Base-by-base conservation (phyloP, 2,113 vertebrate genomes). In the Peucedramus taeniatus region DNA sequence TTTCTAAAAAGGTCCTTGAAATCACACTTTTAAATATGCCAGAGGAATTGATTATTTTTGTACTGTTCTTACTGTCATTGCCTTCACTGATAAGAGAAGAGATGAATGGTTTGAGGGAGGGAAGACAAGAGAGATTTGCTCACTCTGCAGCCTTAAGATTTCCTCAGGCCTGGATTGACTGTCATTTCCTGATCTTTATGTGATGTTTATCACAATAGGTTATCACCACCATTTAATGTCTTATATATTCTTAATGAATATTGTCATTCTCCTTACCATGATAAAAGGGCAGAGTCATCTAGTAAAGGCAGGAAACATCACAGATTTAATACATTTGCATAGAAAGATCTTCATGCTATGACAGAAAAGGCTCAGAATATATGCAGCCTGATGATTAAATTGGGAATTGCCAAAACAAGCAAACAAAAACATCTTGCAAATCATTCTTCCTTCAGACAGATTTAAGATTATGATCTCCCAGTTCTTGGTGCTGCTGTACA, bases 31-130 rank as follows among this genome's bases (percentile, higher is more conserved):
- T 91, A 83, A 83, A 66, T 94, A 83, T 68, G 61, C 71, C 76
- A 89, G 45, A 68, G 79, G 77, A 94, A 63, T 56, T 77, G 18
- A 68, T 69, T 92, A 71, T 90, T 97, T 97, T 93, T 76, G 17
- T 72, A 44, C 59, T 91, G 50, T 86, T 87, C 65, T 93, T 50
- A n/a, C 56, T 70, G 81, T 78, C 40, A 47, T 91, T 85, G 65
- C 30, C 27, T 75, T 96, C 75, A 59, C 54, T 87, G 64, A 92
- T 68, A 93, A 85, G 45, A 84, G 45, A 35, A 95, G 60, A 91
- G 57, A 95, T 31, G 4, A 83, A 78, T 26, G 69, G 31, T 76
- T 70, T 64, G 72, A 57, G 56, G 64, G 33, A 65, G 37, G 24
- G 33, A 11, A 87, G 24, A 30, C 17, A 49, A 53, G 51, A 86